Percentiles rank a stretch among this genome's conserved stretches.
These are phyloP conservation scores for Acanthornis magna DNA, from an alignment of 2,797 vertebrate species.

Conservation along the genomic window DNA sequence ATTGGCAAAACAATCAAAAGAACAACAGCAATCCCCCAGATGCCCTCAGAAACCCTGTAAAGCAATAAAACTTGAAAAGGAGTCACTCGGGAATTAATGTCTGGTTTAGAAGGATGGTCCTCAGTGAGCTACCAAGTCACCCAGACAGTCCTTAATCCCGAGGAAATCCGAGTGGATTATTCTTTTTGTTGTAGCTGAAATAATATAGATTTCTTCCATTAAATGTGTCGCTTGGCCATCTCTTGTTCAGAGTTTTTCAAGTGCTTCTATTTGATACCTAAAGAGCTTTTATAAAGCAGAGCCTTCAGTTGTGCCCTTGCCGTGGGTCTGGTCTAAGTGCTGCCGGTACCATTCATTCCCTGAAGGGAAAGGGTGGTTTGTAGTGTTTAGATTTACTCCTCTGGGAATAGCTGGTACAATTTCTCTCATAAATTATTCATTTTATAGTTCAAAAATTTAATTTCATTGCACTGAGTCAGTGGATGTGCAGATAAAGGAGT, in stretches of 20 bases:
- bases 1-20: not conserved
- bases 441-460: not conserved
- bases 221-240: not conserved
- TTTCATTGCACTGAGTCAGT: not conserved
- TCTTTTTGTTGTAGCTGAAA: not conserved
- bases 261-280: not conserved
- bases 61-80: not conserved
- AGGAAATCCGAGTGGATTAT: not conserved
- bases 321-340: not conserved
- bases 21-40: not conserved
- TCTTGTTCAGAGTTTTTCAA: not conserved
- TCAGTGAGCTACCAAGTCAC: not conserved
- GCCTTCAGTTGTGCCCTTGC: not conserved
- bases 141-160: not conserved
- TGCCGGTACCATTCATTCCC: not conserved
- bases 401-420: not conserved
- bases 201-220: not conserved
- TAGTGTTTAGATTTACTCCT: not conserved
- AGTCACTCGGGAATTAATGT: not conserved
- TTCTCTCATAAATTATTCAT: not conserved
- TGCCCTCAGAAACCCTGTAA: not conserved
- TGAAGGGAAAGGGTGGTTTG: not conserved
- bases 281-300: not conserved
- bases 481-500: not conserved
- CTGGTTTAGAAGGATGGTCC: not conserved